phyloP scores from a whole-genome alignment of 2,797 vertebrate genomes.

The Chlorospingus semifuscus region DNA sequence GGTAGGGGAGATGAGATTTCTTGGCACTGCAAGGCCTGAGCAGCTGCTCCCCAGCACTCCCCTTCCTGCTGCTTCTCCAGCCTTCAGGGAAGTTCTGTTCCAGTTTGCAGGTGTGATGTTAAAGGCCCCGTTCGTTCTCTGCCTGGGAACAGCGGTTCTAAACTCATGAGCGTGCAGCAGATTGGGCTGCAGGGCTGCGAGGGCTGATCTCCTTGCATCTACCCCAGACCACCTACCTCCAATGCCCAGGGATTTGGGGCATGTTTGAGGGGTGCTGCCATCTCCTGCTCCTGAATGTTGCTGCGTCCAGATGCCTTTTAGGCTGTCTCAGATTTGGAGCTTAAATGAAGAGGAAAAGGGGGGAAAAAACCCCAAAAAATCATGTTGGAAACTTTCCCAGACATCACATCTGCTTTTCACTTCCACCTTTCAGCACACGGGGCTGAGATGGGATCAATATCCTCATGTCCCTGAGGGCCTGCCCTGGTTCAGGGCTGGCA shows the following conservation, averaged over 20 bases:
- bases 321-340: background rate
- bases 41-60: background rate
- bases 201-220: background rate
- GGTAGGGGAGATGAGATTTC: background rate
- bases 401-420: background rate
- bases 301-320: background rate
- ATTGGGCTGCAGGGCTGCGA: background rate
- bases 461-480: background rate
- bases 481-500: background rate
- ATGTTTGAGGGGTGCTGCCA: background rate
- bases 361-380: accelerated
- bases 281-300: background rate
- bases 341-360: background rate
- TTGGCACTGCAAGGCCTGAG: background rate
- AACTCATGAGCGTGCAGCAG: background rate
- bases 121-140: accelerated
- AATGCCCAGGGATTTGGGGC: background rate
- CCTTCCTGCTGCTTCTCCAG: background rate
- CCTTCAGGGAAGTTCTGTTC: background rate
- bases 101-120: background rate
- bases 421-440: accelerated
- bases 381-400: background rate
- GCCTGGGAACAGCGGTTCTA: background rate
- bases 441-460: background rate
- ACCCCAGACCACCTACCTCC: background rate